Evolutionary conservation across 2,797 vertebrate species (phyloP).

Genomic region (Sebastes taczanowskii): DNA sequence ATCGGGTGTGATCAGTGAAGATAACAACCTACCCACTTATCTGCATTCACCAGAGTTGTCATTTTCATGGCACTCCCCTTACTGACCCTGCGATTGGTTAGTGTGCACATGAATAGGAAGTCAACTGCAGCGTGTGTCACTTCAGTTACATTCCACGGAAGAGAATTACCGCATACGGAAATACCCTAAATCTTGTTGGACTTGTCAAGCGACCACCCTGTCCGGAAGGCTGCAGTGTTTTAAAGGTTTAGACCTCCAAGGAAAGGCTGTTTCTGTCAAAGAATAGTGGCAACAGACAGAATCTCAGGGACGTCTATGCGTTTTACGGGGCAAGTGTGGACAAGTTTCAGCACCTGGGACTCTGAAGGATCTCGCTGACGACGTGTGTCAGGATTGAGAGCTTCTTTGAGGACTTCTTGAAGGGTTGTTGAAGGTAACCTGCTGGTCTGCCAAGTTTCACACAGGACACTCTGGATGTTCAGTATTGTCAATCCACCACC

Average conservation of each 20-base stretch:
- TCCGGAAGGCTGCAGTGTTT: not conserved
- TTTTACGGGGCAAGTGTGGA: not conserved
- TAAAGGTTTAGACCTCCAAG: not conserved
- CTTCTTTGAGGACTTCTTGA: not conserved
- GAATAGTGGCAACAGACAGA: not conserved
- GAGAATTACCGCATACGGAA: not conserved
- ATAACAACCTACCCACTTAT: not conserved
- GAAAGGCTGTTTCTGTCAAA: not conserved
- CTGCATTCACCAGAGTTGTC: constrained; percentile 2
- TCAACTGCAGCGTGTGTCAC: not conserved
- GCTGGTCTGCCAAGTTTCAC: not conserved
- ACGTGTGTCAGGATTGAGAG: not conserved
- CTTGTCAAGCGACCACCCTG: not conserved
- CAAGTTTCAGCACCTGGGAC: not conserved
- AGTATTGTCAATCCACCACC: not conserved
- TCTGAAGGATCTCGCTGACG: not conserved
- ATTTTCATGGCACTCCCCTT: not conserved
- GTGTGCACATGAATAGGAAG: constrained; percentile 4
- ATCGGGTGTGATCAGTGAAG: not conserved
- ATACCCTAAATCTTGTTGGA: not conserved
- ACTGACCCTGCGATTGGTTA: not conserved
- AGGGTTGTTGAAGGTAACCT: not conserved
- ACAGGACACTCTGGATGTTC: not conserved
- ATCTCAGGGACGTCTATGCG: not conserved
- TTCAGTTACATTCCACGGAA: not conserved